These are phyloP conservation scores for Drosophila auraria DNA, from an alignment of 1,140 invertebrate genomes.

Conservation along the genomic window DNA sequence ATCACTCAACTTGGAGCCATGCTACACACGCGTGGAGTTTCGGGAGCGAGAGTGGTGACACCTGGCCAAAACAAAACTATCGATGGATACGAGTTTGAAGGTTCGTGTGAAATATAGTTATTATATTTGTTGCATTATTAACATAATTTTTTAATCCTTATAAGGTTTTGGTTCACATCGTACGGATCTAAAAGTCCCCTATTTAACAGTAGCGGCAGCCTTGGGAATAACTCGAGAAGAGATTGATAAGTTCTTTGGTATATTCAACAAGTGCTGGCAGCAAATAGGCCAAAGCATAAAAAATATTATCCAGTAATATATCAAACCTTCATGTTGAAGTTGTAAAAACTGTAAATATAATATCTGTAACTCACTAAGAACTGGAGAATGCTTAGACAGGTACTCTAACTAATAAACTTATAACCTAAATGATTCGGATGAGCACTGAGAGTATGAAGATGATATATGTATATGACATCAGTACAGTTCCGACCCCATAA, in stretches of 20 bases:
- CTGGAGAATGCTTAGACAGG: background rate
- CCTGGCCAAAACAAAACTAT: slow-evolving; percentile 67
- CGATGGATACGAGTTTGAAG: slow-evolving; percentile 70
- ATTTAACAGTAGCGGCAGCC: slow-evolving; percentile 81
- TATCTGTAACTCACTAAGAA: background rate
- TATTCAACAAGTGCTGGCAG: slow-evolving; percentile 73
- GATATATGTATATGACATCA: no score
- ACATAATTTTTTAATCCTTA: background rate
- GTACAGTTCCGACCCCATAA: no score
- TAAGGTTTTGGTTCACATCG: slow-evolving; percentile 83
- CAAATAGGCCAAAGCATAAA: slow-evolving; percentile 12
- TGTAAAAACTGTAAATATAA: slow-evolving; percentile 2
- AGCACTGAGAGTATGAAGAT: no score
- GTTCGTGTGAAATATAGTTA: slow-evolving; percentile 33
- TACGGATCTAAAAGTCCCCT: slow-evolving; percentile 50
- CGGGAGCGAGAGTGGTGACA: slow-evolving; percentile 78
- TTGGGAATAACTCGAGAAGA: slow-evolving; percentile 72
- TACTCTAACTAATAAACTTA: no score
- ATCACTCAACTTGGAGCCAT: slow-evolving; percentile 80
- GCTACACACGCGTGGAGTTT: slow-evolving; percentile 82
- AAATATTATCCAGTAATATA: background rate
- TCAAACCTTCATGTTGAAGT: background rate
- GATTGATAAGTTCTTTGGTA: slow-evolving; percentile 78
- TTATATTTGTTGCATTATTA: background rate
- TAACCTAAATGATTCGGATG: no score